Conservation (phyloP, 2,888 invertebrate genomes). For the Clitarchus hookeri region DNA sequence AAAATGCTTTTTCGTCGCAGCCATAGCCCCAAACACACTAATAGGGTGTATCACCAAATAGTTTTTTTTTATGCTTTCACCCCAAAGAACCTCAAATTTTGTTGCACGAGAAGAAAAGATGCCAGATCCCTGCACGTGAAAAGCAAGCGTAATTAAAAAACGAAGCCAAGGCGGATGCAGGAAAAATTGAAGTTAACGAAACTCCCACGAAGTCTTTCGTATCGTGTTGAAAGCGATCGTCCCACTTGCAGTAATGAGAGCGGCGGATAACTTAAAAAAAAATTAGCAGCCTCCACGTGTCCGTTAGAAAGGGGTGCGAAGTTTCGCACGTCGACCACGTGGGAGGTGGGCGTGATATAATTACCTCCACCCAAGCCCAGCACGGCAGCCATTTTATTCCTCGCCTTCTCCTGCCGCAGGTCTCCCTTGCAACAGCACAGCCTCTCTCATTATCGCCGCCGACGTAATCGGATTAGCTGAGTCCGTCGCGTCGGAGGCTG, state of each 20-base stretch:
- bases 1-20: too few relatives aligned
- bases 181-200: not conserved
- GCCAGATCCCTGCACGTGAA: not conserved
- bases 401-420: not conserved
- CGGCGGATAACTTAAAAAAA: too few relatives aligned
- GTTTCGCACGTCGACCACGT: not conserved
- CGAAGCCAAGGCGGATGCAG: not conserved
- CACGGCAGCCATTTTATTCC: not conserved
- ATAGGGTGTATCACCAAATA: too few relatives aligned
- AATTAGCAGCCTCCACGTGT: too few relatives aligned
- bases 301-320: too few relatives aligned
- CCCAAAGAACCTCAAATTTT: too few relatives aligned
- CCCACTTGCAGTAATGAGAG: too few relatives aligned
- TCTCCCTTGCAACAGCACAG: not conserved
- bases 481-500: not conserved
- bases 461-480: not conserved
- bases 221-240: not conserved
- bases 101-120: too few relatives aligned
- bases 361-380: not conserved
- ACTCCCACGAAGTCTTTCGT: not conserved
- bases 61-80: too few relatives aligned
- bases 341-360: not conserved
- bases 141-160: not conserved
- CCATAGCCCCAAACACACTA: too few relatives aligned
- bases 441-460: not conserved